Evolutionary conservation across 2,888 invertebrate genomes (phyloP).

Genomic region (Megastigmus dorsalis): DNA sequence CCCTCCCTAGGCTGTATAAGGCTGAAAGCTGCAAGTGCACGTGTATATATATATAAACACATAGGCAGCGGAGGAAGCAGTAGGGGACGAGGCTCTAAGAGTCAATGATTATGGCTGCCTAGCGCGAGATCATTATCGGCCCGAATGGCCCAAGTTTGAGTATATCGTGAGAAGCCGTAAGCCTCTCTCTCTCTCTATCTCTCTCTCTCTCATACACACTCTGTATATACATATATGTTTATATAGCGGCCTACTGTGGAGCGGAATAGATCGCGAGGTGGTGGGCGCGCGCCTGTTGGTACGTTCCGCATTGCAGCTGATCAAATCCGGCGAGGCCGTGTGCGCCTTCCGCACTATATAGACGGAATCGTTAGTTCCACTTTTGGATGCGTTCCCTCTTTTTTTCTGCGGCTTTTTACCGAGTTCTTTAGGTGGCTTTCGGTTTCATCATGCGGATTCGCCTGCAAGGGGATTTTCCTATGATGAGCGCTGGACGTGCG

Average conservation of each 20-base stretch:
- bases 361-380: conserved; percentile 25
- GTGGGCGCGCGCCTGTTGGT: background rate
- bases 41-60: no score
- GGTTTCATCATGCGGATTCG: no score
- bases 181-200: background rate
- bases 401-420: no score
- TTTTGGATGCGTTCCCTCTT: background rate
- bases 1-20: background rate
- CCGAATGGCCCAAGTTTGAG: conserved; percentile 33
- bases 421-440: no score
- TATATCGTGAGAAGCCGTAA: conserved; percentile 2
- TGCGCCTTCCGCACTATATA: no score
- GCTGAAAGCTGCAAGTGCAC: background rate
- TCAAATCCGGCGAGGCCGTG: conserved; percentile 12
- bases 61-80: background rate
- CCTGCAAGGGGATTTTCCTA: no score
- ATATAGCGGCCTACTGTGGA: background rate
- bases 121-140: conserved; percentile 45
- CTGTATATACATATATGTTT: background rate
- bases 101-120: conserved; percentile 35
- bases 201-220: background rate
- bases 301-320: conserved; percentile 45
- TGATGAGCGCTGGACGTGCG: no score
- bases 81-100: conserved; percentile 14
- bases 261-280: background rate